Conservation (phyloP, 2,113 vertebrate species). For the Dipodomys merriami region DNA sequence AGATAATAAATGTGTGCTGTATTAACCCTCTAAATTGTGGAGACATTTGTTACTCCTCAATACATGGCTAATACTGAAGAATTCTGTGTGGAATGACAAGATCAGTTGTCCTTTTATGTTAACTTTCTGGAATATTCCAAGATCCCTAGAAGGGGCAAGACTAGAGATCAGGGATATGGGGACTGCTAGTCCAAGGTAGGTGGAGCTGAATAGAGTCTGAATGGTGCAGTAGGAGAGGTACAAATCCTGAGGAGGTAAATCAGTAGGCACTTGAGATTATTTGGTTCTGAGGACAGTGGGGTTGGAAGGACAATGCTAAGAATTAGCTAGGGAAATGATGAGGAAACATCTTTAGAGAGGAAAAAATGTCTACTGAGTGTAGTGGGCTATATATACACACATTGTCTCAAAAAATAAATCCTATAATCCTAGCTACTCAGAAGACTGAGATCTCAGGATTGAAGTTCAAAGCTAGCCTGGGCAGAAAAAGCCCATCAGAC, state of each 20-base stretch:
- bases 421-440: too few relatives aligned
- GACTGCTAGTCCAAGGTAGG: neutral
- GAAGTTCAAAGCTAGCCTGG: too few relatives aligned
- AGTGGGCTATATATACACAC: too few relatives aligned
- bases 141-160: neutral
- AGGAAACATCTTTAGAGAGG: neutral
- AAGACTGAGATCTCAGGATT: too few relatives aligned
- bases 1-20: neutral
- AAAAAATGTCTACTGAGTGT: neutral
- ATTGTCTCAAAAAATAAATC: too few relatives aligned
- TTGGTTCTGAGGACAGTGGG: neutral
- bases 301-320: neutral
- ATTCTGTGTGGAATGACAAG: neutral
- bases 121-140: neutral
- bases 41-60: neutral
- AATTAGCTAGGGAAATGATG: neutral
- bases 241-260: neutral
- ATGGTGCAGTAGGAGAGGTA: too few relatives aligned
- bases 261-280: neutral
- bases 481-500: too few relatives aligned
- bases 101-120: neutral
- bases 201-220: neutral
- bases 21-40: neutral
- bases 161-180: neutral
- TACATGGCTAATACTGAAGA: neutral